Evolutionary conservation across 2,113 vertebrate genomes (phyloP).

Genomic region (Entomyzon cyanotis): DNA sequence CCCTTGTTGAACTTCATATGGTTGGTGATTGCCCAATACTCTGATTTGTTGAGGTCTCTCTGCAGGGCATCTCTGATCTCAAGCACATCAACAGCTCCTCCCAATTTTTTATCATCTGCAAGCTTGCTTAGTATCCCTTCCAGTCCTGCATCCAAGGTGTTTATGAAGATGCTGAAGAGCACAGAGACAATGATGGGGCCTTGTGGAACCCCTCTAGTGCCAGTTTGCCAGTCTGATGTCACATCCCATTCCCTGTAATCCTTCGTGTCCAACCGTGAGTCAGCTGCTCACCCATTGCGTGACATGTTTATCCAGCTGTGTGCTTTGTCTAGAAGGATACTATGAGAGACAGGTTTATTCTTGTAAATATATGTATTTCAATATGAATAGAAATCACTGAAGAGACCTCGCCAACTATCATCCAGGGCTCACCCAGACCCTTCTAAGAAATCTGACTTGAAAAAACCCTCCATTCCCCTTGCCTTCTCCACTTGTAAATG

Average conservation of each 20-base stretch:
- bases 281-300: not conserved
- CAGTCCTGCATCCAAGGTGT: not conserved
- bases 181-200: not conserved
- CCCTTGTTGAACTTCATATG: not conserved
- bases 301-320: not conserved
- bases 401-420: not conserved
- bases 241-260: not conserved
- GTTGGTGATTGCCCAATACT: not conserved
- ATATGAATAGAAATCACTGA: not conserved
- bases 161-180: not conserved
- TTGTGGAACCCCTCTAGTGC: not conserved
- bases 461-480: not conserved
- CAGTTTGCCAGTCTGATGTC: not conserved
- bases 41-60: fast-evolving
- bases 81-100: not conserved
- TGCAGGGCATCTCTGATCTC: not conserved
- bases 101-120: not conserved
- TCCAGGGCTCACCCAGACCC: not conserved
- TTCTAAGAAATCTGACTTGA: not conserved
- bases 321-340: not conserved
- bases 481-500: not conserved
- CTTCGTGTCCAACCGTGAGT: not conserved
- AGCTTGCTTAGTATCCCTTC: not conserved
- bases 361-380: not conserved
- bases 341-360: not conserved